Evolutionary conservation across 2,113 vertebrate species (phyloP), one percentile per base, ranked within the genome.

Genomic region (Engystomops pustulosus): DNA sequence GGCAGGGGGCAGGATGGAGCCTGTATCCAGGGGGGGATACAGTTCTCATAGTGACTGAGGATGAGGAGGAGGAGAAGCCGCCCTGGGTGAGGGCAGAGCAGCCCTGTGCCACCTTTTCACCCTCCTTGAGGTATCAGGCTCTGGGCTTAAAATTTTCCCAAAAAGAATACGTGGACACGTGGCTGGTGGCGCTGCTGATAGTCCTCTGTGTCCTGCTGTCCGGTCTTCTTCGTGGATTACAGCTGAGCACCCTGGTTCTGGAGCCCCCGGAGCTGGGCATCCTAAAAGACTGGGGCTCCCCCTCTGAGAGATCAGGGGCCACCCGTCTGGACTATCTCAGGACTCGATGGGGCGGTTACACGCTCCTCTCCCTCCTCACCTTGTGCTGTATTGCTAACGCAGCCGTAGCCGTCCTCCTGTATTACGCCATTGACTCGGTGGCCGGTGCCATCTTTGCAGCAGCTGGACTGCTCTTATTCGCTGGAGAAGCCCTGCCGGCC

Each of bases 201-300:
- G 92, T 91, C 25, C 11, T 92, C 53, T 88, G 96, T 78, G 88
- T 96, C 25, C 74, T 92, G 9, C 34, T 91, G 3, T 94, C 95
- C 81, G 92, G 88, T 9, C 23, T 95, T 85, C 89, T 97, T 15
- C 89, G 94, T 84, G 93, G 90, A 0, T 89, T 97, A 67, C 94
- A 95, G 85, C 91, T 96, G 34, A 96, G 95, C 87, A 90, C 95
- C 60, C 88, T 96, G 79, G 92, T 92, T 90, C 90, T 95, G 58
- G 95, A 96, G 84, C 95, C 96, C 0, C 89, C 92, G 78, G 95
- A 96, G 89, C 93, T 98, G 2, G 95, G 95, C 84, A 94, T 97
- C 58, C 88, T 98, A 7, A 95, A 95, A 85, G 95, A 95, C 88
- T 95, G 93, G 77, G 96, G 96, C 0, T 94, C 95, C 0, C 95